Evolutionary conservation across 2,888 invertebrate genomes (phyloP).

Genomic region (Eumerus sabulonum): DNA sequence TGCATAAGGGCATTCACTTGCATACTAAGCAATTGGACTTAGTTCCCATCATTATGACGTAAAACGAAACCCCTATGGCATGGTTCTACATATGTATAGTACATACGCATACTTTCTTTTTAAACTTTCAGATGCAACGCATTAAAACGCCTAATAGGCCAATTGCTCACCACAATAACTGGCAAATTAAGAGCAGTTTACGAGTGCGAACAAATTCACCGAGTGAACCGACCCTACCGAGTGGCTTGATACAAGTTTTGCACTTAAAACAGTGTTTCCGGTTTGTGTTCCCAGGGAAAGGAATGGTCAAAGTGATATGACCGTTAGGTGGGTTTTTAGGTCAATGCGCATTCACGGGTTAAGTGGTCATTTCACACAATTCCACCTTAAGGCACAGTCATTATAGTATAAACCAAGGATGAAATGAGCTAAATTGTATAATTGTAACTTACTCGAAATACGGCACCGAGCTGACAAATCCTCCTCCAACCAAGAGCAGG

Average conservation of each 20-base stretch:
- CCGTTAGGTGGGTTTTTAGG: slow-evolving; percentile 64
- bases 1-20: too few relatives aligned
- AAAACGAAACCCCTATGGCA: too few relatives aligned
- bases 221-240: neutral
- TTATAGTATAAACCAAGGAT: slow-evolving; percentile 14
- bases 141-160: too few relatives aligned
- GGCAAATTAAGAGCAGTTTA: too few relatives aligned
- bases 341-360: slow-evolving; percentile 46
- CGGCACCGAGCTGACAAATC: slow-evolving; percentile 53
- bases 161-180: too few relatives aligned
- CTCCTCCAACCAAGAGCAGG: slow-evolving; percentile 41
- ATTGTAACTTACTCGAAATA: slow-evolving; percentile 56
- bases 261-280: slow-evolving; percentile 40
- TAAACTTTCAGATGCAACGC: neutral
- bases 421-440: slow-evolving; percentile 22
- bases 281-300: slow-evolving; percentile 44
- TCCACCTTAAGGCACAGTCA: slow-evolving; percentile 34
- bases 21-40: too few relatives aligned
- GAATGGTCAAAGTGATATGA: slow-evolving; percentile 36
- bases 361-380: slow-evolving; percentile 51
- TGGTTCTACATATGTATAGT: too few relatives aligned
- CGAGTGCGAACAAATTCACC: too few relatives aligned
- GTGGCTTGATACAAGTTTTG: neutral
- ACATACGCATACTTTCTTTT: neutral
- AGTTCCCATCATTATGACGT: too few relatives aligned